Conservation (phyloP, 1,140 invertebrate species). For the Solenopsis invicta region DNA sequence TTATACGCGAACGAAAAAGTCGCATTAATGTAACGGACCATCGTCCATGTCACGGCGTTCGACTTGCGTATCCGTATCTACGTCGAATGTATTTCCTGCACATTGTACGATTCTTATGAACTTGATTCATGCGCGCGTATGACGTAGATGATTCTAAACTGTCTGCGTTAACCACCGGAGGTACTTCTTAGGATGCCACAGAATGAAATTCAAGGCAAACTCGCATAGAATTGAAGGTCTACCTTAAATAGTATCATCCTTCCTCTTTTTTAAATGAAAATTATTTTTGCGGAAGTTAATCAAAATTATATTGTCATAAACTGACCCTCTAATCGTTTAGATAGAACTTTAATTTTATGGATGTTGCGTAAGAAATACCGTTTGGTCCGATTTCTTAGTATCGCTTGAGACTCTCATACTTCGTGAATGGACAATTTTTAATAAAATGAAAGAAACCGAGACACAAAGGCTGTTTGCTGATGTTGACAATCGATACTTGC, state of each 20-base stretch:
- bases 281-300: constrained; percentile 13
- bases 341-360: background rate
- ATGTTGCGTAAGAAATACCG: background rate
- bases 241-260: background rate
- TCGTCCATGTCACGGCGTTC: constrained; percentile 68
- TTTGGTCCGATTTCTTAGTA: background rate
- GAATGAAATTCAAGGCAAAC: background rate
- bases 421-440: background rate
- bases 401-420: background rate
- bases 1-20: constrained; percentile 80
- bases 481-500: background rate
- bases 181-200: background rate
- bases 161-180: constrained; percentile 9
- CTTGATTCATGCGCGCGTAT: background rate
- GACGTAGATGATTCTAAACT: background rate
- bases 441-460: background rate
- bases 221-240: background rate
- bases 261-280: background rate
- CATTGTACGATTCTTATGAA: constrained; percentile 52
- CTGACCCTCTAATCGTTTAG: background rate
- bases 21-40: constrained; percentile 86
- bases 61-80: constrained; percentile 48
- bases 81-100: constrained; percentile 31
- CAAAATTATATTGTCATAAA: background rate
- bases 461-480: background rate